Percentiles rank a stretch among this genome's conserved stretches.
These are phyloP conservation scores for Phaenicophaeus curvirostris DNA, from an alignment of 2,797 vertebrate species.

Conservation along the genomic window DNA sequence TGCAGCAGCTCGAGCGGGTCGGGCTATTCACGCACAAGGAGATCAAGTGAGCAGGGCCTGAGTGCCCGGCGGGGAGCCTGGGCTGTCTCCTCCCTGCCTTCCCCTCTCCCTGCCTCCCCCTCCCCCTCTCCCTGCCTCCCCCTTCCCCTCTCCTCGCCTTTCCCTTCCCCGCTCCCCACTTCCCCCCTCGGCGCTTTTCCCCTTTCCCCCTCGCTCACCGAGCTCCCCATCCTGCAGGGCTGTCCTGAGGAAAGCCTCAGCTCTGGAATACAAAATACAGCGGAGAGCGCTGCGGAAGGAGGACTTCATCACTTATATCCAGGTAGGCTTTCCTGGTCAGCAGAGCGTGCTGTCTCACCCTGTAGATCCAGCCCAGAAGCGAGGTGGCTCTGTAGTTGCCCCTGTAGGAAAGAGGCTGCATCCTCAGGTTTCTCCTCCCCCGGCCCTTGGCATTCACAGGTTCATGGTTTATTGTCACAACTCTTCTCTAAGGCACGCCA, in stretches of 20 bases:
- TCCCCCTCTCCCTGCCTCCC: no score
- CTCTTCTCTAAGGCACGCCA: fast-evolving
- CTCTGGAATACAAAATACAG: conserved; percentile 93
- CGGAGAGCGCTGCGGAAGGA: conserved; percentile 87
- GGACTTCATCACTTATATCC: conserved; percentile 92
- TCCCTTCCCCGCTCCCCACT: no score
- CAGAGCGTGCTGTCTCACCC: fast-evolving
- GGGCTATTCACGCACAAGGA: conserved; percentile 89
- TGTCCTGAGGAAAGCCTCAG: conserved; percentile 87
- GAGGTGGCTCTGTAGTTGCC: fast-evolving
- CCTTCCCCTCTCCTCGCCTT: no score
- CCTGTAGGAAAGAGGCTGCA: fast-evolving
- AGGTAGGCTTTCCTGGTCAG: conserved; percentile 76
- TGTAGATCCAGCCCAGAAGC: fast-evolving
- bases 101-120: no score
- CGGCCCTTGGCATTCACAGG: fast-evolving
- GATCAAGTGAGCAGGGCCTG: conserved; percentile 81
- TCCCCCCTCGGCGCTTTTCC: no score
- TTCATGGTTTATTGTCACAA: fast-evolving
- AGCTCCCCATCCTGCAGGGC: conserved; percentile 74
- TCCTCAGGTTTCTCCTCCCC: fast-evolving
- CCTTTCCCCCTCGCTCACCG: neutral
- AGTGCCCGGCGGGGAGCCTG: neutral
- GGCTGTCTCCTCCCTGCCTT: neutral
- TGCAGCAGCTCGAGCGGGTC: conserved; percentile 92